These are phyloP conservation scores for Limnephilus auricula DNA, from an alignment of 2,888 invertebrate genomes.

Conservation along the genomic window DNA sequence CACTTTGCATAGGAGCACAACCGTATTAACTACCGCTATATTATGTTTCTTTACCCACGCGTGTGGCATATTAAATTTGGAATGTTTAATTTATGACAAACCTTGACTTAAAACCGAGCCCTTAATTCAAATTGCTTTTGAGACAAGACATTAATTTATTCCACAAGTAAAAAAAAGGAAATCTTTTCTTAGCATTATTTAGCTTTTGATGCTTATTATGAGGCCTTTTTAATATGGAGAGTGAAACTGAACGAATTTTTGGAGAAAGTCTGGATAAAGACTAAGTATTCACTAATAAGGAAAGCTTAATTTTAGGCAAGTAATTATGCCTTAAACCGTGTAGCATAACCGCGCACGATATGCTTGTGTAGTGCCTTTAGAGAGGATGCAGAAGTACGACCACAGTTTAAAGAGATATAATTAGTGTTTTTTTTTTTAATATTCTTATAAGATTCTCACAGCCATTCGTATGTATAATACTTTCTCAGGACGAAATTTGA, in stretches of 20 bases:
- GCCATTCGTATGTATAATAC: no score
- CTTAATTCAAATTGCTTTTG: not conserved
- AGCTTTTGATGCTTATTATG: not conserved
- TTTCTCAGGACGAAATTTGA: no score
- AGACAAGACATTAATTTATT: not conserved
- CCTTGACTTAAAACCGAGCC: slow-evolving; percentile 6
- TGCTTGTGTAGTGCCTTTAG: not conserved
- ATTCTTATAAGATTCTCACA: no score
- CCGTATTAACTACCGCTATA: not conserved
- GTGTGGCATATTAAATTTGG: slow-evolving; percentile 31
- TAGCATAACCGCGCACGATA: not conserved
- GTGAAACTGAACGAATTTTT: not conserved
- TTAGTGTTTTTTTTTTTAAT: no score
- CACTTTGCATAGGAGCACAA: not conserved
- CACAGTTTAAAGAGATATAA: not conserved
- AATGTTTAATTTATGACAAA: slow-evolving; percentile 45
- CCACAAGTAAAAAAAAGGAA: not conserved
- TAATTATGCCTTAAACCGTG: not conserved
- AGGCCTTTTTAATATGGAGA: not conserved
- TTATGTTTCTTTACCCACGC: not conserved
- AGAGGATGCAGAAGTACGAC: not conserved
- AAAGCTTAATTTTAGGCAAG: not conserved
- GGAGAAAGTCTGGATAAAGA: not conserved
- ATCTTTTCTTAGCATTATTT: not conserved
- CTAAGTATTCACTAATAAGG: slow-evolving; percentile 18